Base-by-base conservation (phyloP, 2,888 invertebrate genomes). In the Sclerodermus sp. region DNA sequence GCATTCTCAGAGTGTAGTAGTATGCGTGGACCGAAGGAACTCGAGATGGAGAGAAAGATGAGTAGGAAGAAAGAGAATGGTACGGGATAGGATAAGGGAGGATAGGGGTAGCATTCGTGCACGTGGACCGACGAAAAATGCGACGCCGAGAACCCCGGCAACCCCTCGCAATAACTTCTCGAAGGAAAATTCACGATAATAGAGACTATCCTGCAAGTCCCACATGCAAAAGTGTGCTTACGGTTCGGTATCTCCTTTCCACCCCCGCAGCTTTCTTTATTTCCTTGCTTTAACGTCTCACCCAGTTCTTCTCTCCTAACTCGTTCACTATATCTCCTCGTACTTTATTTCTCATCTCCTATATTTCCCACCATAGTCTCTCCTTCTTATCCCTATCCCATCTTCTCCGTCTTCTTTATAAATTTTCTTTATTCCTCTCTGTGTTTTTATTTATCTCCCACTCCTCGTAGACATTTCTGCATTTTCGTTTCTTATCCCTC, bases 141-240 rank as follows among this genome's bases (percentile, higher is more conserved):
- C 48, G 57, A 64, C 53, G 57, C 45, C 56, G 51, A 41, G 48
- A 48, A 44, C 42, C 45, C 49, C 53, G 51, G 50, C 57, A 62
- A 43, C 59, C 63, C 58, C 57, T 57, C 55, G 69, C 65, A 63
- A 69, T 70, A 69, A 70, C 64, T 68, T 68, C 47, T 12, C 63
- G 58, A 65, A 64, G 57, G 62, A 64, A 62, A 71, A 71, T 68
- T 68, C 67, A 70, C 65, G 68, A 68, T 68, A 70, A 70, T 70
- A 67, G 67, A 68, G 63, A 70, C 60, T 59, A 62, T 57, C 58
- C 57, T 60, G 60, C 51, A 62, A 64, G 68, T 68, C 57, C 55
- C 54, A 56, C 51, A 59, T 68, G 56, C 63, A 61, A 66, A 57
- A 53, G 59, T 58, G 53, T 62, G 59, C 46, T 39, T 49, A 36